phyloP scores from a whole-genome alignment of 1,140 invertebrate genomes.

The Habropoda laboriosa region DNA sequence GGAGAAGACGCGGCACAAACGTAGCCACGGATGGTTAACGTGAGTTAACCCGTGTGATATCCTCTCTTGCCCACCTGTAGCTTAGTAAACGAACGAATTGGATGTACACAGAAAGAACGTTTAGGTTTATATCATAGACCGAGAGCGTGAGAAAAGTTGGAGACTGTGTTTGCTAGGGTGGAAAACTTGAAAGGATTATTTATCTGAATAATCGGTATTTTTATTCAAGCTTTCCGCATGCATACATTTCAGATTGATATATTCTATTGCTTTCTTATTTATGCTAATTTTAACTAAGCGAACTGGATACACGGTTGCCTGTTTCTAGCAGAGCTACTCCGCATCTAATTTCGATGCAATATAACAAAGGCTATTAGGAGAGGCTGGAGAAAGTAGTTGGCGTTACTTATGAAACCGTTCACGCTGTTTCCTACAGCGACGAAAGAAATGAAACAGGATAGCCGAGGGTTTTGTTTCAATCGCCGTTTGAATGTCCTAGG shows the following conservation, averaged over 20 bases:
- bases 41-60: constrained; percentile 50
- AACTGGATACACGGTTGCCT: background rate
- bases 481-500: background rate
- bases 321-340: background rate
- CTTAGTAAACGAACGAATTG: background rate
- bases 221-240: background rate
- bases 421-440: constrained; percentile 16
- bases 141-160: background rate
- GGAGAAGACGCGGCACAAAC: constrained; percentile 50
- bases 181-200: background rate
- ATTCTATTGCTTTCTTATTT: too few relatives aligned
- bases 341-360: constrained; percentile 20
- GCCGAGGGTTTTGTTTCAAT: constrained; percentile 1
- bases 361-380: constrained; percentile 32
- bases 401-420: constrained; percentile 47
- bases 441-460: constrained; percentile 27
- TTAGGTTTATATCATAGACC: background rate
- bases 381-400: constrained; percentile 43
- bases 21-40: constrained; percentile 67
- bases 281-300: too few relatives aligned
- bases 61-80: background rate
- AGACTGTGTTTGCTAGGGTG: background rate
- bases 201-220: background rate
- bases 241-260: background rate
- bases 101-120: background rate